These are phyloP conservation scores for Coilia nasus DNA, from an alignment of 2,797 vertebrate species.

Conservation along the genomic window DNA sequence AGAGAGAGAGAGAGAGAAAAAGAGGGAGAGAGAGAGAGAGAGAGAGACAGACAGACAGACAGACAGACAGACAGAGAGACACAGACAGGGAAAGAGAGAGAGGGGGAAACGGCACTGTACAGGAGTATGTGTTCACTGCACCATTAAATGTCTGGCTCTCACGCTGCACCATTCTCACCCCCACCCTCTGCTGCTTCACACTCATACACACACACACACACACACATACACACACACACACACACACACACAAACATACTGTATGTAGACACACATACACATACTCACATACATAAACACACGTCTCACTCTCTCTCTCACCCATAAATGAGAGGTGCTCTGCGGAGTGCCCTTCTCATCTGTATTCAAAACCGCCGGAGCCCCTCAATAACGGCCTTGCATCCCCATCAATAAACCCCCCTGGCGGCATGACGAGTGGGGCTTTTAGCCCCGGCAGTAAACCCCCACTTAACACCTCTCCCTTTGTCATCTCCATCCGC, in stretches of 20 bases:
- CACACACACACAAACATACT: not conserved
- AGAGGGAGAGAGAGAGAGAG: not conserved
- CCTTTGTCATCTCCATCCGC: conserved; percentile 13
- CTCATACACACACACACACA: not conserved
- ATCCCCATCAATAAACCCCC: not conserved
- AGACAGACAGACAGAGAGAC: not conserved
- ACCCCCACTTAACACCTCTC: conserved; percentile 27
- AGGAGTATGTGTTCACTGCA: conserved; percentile 55
- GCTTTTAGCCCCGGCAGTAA: conserved; percentile 23
- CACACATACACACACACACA: too few relatives aligned
- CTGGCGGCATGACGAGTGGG: conserved; percentile 5
- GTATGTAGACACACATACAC: conserved; percentile 39
- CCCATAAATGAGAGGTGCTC: not conserved
- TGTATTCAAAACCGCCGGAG: conserved; percentile 38
- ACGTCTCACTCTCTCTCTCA: not conserved
- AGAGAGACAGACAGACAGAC: not conserved
- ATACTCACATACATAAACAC: not conserved
- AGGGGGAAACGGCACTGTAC: not conserved
- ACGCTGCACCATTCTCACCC: conserved; percentile 70
- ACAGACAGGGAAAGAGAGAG: not conserved
- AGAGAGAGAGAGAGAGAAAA: not conserved
- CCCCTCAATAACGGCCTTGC: not conserved
- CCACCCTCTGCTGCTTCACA: not conserved
- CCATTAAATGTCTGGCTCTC: conserved; percentile 70
- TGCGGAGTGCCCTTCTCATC: conserved; percentile 36